Evolutionary conservation across 2,113 vertebrate genomes (phyloP).

Genomic region (Cololabis saira): DNA sequence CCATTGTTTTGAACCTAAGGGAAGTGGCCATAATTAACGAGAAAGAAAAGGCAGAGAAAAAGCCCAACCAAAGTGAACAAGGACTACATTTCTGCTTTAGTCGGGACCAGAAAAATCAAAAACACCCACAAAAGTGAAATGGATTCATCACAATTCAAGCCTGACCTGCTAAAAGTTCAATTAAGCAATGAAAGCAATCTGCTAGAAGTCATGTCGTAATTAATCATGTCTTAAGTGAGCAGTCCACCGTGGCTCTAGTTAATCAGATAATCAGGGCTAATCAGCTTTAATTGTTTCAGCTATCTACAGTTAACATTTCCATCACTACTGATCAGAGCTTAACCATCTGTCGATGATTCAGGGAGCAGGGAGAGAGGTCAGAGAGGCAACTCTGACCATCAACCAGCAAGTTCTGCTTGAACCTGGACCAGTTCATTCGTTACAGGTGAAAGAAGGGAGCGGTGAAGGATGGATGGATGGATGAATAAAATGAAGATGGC

Average conservation of each 20-base stretch:
- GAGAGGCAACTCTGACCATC: conserved; percentile 18
- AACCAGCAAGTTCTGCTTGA: neutral
- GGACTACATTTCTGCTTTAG: neutral
- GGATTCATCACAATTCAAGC: conserved; percentile 26
- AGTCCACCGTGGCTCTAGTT: conserved; percentile 54
- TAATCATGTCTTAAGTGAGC: conserved; percentile 64
- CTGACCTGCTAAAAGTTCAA: conserved; percentile 32
- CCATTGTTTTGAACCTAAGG: too few species aligned
- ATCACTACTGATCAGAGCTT: conserved; percentile 50
- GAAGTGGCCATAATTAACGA: too few species aligned
- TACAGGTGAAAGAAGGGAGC: neutral
- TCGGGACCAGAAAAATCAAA: neutral
- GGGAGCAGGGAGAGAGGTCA: conserved; percentile 1
- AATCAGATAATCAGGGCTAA: conserved; percentile 76
- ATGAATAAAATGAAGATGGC: neutral
- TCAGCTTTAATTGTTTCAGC: conserved; percentile 65
- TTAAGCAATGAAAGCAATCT: conserved; percentile 32
- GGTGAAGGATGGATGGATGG: too few species aligned
- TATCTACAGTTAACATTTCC: conserved; percentile 56
- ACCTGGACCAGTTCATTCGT: neutral
- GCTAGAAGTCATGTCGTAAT: conserved; percentile 44
- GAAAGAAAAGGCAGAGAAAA: neutral
- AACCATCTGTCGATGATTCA: conserved; percentile 55
- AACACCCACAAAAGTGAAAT: conserved; percentile 11
- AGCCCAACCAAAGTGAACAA: neutral